These are phyloP conservation scores for Eupithecia vulgata DNA, from an alignment of 2,888 invertebrate species.

Conservation along the genomic window DNA sequence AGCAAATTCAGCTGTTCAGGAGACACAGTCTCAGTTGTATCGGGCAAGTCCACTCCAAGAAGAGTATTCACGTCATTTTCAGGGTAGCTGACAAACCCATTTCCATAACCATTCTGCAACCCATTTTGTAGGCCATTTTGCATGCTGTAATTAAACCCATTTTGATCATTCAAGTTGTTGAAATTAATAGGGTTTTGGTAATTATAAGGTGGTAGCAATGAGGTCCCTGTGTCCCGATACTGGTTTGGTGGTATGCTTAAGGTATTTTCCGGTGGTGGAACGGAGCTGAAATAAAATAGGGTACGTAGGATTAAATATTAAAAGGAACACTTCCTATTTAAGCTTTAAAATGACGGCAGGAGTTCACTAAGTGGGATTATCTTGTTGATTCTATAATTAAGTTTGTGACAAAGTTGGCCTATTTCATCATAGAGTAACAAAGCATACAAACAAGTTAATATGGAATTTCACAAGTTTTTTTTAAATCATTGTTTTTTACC, in stretches of 20 bases:
- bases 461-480: not conserved
- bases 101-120: conserved; percentile 55
- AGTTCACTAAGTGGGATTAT: not conserved
- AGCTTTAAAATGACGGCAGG: not conserved
- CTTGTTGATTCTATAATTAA: conserved; percentile 5
- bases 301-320: not conserved
- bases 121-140: conserved; percentile 51
- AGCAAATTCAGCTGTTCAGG: conserved; percentile 78
- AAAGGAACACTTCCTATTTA: not conserved
- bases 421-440: not conserved
- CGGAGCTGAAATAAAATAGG: conserved; percentile 60
- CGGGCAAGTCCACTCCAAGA: conserved; percentile 66
- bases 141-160: conserved; percentile 66
- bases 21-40: conserved; percentile 65
- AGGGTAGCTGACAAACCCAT: conserved; percentile 57
- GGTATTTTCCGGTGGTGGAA: conserved; percentile 72
- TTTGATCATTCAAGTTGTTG: conserved; percentile 66
- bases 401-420: not conserved
- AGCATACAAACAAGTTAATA: not conserved
- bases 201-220: conserved; percentile 63
- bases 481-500: conserved; percentile 49
- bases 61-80: conserved; percentile 68
- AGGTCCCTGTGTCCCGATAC: conserved; percentile 62
- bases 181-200: conserved; percentile 69
- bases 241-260: conserved; percentile 61